Base-by-base conservation (phyloP, 2,888 invertebrate species). In the Ormyrus nitidulus region DNA sequence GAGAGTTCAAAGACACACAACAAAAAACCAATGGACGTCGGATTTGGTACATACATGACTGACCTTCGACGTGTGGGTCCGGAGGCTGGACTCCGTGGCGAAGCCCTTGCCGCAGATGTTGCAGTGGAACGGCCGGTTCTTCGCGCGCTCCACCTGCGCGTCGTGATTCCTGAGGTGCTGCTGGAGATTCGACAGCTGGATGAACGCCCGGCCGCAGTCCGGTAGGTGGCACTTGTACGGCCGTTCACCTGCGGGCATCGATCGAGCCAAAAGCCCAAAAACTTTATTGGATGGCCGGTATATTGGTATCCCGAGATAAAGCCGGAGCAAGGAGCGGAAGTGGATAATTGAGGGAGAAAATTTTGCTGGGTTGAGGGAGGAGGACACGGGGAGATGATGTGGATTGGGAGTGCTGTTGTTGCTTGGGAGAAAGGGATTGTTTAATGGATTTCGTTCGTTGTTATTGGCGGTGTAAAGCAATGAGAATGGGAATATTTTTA, bases 41-140 rank as follows among this genome's bases (percentile, higher is more conserved):
- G 89, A 90, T 90, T 90, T 88, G 90, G 90, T 92, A 93, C 93
- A 92, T 93, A 93, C 92, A 93, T 93, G 92, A 94, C 95, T 94
- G 94, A 98, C 98, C 97, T 98, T 98, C 91, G 97, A 96, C 87
- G 98, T 97, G 91, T 98, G 98, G 82, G 98, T 98, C 91, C 98
- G 93, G 85, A 98, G 93, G 91, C 97, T 98, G 91, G 97, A 97
- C 90, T 98, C 98, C 65, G 98, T 98, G 81, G 98, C 98, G 90
- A 98, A 98, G 64, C 98, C 97, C 90, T 98, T 97, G 78, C 98
- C 98, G 91, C 98, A 98, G 86, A 98, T 97, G 90, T 96, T 97
- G 92, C 98, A 98, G 90, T 98, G 97, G 92, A 97, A 98, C 74
- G 98, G 98, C 83, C 98, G 93, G 92, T 97, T 98, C 91, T 98